phyloP scores from a whole-genome alignment of 1,140 invertebrate genomes.

The Drosophila chauvacae region DNA sequence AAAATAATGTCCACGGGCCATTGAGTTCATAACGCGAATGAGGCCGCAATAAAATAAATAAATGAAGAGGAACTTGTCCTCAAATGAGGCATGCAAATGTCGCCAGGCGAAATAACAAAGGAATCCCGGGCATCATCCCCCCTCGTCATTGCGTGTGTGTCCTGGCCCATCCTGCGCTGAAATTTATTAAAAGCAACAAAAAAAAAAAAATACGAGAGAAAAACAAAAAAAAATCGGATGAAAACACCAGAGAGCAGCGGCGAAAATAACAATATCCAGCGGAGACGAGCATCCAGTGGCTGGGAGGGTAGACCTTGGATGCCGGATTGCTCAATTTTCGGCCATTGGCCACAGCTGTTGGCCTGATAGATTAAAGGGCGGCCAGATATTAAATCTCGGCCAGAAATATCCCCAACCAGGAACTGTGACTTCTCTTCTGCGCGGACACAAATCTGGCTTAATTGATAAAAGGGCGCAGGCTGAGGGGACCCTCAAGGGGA shows the following conservation, averaged over 20 bases:
- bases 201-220: conserved; percentile 22
- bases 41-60: conserved; percentile 85
- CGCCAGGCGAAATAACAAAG: conserved; percentile 47
- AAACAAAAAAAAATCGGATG: conserved; percentile 24
- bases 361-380: conserved; percentile 48
- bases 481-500: background rate
- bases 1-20: conserved; percentile 82
- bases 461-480: background rate
- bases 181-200: conserved; percentile 70
- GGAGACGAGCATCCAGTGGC: conserved; percentile 7
- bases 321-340: conserved; percentile 50
- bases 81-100: conserved; percentile 82
- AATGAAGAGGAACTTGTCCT: conserved; percentile 82
- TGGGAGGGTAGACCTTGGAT: conserved; percentile 17
- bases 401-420: conserved; percentile 1
- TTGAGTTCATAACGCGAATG: conserved; percentile 84
- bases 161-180: conserved; percentile 48
- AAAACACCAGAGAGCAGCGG: conserved; percentile 2
- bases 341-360: conserved; percentile 58
- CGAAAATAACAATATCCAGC: conserved; percentile 36
- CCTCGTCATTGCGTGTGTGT: conserved; percentile 9
- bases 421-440: background rate
- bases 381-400: conserved; percentile 44
- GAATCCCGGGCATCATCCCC: conserved; percentile 8
- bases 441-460: background rate